phyloP scores from a whole-genome alignment of 2,888 invertebrate genomes.

The Helobdella robusta region DNA sequence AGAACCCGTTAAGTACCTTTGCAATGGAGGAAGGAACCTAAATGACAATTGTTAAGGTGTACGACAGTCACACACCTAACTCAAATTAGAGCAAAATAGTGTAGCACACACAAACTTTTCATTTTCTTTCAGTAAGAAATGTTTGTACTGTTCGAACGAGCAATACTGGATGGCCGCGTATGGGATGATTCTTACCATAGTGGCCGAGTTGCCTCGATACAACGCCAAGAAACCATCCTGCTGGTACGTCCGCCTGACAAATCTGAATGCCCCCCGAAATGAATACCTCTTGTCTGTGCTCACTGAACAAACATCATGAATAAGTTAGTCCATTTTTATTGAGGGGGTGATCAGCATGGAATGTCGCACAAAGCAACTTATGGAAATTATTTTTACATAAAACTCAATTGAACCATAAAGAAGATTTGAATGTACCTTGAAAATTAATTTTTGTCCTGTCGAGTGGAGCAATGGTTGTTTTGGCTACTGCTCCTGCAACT shows the following conservation, averaged over 20 bases:
- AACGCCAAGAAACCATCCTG: conserved; percentile 72
- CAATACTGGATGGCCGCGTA: conserved; percentile 96
- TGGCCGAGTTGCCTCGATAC: conserved; percentile 97
- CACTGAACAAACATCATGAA: too few species aligned
- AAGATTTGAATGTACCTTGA: too few species aligned
- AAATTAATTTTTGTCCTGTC: conserved; percentile 98
- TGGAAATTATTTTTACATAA: too few species aligned
- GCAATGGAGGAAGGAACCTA: conserved; percentile 44
- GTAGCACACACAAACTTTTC: conserved; percentile 14
- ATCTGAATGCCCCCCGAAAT: conserved; percentile 50
- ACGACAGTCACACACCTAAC: neutral
- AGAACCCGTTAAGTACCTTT: conserved; percentile 77
- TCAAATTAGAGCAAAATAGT: neutral
- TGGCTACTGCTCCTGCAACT: conserved; percentile 80
- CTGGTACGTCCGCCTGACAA: conserved; percentile 57
- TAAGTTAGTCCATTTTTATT: too few species aligned
- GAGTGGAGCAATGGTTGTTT: conserved; percentile 89
- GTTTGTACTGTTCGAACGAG: conserved; percentile 93
- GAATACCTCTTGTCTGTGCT: conserved; percentile 49
- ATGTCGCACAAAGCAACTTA: too few species aligned
- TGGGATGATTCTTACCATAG: conserved; percentile 90
- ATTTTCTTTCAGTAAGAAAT: conserved; percentile 53
- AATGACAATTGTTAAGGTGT: neutral
- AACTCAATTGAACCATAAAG: too few species aligned
- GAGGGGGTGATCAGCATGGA: too few species aligned